A percentile compares a stretch with the other conserved stretches of the same genome.
Evolutionary conservation across 2,888 invertebrate species (phyloP).

Genomic region (Rugalucina vietnamica): DNA sequence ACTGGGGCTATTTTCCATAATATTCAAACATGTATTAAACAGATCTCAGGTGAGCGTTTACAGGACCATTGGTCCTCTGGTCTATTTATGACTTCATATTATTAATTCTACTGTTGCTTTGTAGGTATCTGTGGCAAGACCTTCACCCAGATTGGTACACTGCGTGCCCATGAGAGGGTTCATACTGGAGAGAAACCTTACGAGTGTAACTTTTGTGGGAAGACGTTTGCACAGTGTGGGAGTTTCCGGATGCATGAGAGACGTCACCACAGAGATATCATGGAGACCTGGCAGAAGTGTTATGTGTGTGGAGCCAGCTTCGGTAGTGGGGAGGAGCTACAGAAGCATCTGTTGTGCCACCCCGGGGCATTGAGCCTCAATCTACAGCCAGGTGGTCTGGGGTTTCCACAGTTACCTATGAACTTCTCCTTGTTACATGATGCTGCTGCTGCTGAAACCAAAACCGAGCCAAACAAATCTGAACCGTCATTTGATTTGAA

Average conservation of each 20-base stretch:
- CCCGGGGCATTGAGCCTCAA: conserved; percentile 62
- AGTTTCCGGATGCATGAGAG: conserved; percentile 80
- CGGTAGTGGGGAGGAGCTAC: conserved; percentile 73
- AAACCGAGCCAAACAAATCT: conserved; percentile 40
- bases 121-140: conserved; percentile 71
- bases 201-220: conserved; percentile 73
- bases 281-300: conserved; percentile 71
- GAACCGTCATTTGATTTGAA: conserved; percentile 42
- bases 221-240: conserved; percentile 79
- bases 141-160: conserved; percentile 79
- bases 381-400: conserved; percentile 49
- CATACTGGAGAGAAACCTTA: no score
- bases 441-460: conserved; percentile 44
- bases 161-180: conserved; percentile 78
- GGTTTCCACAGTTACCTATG: conserved; percentile 54
- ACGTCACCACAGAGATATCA: conserved; percentile 76
- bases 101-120: no score
- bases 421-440: conserved; percentile 36
- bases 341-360: conserved; percentile 76
- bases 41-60: no score
- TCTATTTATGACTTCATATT: no score
- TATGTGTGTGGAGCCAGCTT: conserved; percentile 77
- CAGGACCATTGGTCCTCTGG: no score
- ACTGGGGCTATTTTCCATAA: no score
- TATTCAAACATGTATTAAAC: no score